A percentile compares a stretch with the other conserved stretches of the same genome.
These are phyloP conservation scores for Phania funesta DNA, from an alignment of 2,888 invertebrate genomes.

Conservation along the genomic window DNA sequence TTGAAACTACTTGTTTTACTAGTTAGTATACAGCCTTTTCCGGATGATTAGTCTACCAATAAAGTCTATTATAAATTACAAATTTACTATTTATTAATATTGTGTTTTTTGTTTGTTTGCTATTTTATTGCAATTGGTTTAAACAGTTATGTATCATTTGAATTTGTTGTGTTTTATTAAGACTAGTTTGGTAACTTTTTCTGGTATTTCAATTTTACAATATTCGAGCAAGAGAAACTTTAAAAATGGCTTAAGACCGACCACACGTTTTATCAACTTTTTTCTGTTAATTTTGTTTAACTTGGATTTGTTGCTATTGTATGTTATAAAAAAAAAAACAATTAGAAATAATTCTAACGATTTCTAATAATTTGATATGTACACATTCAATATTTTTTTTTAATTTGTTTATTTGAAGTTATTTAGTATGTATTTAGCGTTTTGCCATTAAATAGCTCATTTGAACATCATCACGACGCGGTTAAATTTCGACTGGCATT, in stretches of 20 bases:
- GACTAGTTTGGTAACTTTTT: conserved; percentile 58
- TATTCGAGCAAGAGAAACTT: neutral
- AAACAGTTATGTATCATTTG: too few species aligned
- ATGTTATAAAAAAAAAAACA: neutral
- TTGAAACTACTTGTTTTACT: too few species aligned
- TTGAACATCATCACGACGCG: conserved; percentile 68
- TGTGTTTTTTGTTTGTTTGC: conserved; percentile 8
- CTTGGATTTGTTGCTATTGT: neutral
- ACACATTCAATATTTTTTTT: neutral
- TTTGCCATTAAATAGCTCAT: conserved; percentile 48
- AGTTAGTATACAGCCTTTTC: too few species aligned
- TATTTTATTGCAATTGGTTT: too few species aligned
- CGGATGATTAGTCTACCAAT: too few species aligned
- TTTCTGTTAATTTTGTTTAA: neutral
- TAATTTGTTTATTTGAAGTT: neutral
- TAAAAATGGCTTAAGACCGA: conserved; percentile 5
- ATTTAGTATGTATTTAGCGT: conserved; percentile 8
- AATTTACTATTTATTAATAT: too few species aligned
- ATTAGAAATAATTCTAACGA: neutral
- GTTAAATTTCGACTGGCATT: conserved; percentile 67
- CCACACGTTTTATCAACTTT: neutral
- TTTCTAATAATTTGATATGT: conserved; percentile 3
- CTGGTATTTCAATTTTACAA: conserved; percentile 6
- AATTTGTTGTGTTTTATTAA: conserved; percentile 14
- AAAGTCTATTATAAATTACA: too few species aligned